Percentiles rank a stretch among this genome's conserved stretches.
Evolutionary conservation across 2,888 invertebrate genomes (phyloP).

Genomic region (Chirona hameri): DNA sequence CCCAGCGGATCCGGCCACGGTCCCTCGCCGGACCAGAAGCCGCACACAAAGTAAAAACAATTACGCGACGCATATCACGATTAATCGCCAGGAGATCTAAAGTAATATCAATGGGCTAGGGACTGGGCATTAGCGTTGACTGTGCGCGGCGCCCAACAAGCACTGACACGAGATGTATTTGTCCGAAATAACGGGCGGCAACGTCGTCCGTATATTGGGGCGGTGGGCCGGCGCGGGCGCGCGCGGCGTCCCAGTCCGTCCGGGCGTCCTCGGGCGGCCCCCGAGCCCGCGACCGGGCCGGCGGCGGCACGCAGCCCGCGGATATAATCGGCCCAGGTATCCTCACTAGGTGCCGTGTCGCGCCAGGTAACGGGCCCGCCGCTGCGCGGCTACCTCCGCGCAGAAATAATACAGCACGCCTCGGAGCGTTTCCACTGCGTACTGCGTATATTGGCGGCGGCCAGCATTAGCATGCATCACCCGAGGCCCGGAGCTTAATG

Average conservation of each 20-base stretch:
- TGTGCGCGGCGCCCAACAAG: conserved; percentile 3
- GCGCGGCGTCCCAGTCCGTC: not conserved
- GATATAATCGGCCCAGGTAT: not conserved
- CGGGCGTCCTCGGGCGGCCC: not conserved
- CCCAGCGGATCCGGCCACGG: not conserved
- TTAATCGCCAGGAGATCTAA: conserved; percentile 9
- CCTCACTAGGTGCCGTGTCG: not conserved
- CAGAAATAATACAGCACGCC: no score
- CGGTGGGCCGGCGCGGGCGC: not conserved
- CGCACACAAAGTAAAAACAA: conserved; percentile 6
- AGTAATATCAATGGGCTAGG: not conserved
- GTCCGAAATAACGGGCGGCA: not conserved
- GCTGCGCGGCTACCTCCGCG: no score
- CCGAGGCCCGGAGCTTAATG: no score
- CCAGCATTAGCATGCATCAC: not conserved
- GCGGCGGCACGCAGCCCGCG: not conserved
- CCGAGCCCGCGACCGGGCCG: not conserved
- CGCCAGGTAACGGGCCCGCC: not conserved
- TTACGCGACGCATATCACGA: not conserved
- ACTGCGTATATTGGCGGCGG: not conserved
- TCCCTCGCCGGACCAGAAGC: not conserved
- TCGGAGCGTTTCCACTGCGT: no score
- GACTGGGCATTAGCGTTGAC: not conserved
- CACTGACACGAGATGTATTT: conserved; percentile 11
- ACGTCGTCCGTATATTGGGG: no score